These are phyloP conservation scores for Rhopalosiphum padi DNA, from an alignment of 1,140 invertebrate genomes.

Conservation along the genomic window DNA sequence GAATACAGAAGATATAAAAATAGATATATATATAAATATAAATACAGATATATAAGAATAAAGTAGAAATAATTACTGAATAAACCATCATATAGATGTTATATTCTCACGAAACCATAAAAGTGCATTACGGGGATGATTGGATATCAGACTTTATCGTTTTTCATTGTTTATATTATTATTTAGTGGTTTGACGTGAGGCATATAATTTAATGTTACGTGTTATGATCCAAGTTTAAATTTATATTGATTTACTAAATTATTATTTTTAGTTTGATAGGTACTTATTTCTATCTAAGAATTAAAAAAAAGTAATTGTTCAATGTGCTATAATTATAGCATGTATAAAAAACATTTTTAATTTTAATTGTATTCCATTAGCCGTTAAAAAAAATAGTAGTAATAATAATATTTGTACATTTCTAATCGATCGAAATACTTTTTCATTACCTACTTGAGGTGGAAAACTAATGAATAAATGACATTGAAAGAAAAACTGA, in stretches of 20 bases:
- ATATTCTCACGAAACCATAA: background rate
- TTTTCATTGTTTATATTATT: no score
- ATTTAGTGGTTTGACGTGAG: no score
- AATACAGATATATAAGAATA: no score
- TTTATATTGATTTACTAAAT: conserved; percentile 1
- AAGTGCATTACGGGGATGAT: background rate
- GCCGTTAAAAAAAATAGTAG: background rate
- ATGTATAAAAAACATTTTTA: background rate
- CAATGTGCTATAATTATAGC: no score
- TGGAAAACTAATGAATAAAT: background rate
- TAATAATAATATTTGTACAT: background rate
- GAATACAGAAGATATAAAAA: no score
- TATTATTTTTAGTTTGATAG: background rate
- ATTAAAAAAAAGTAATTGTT: background rate
- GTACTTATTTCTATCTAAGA: background rate
- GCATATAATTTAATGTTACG: background rate
- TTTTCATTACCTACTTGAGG: background rate
- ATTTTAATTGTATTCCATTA: background rate
- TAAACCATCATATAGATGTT: background rate
- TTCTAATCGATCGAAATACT: background rate
- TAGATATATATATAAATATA: no score
- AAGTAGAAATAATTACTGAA: background rate
- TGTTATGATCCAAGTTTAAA: background rate
- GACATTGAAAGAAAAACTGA: background rate
- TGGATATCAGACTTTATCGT: no score